Conservation (phyloP, 2,888 invertebrate genomes). For the Hermodice carunculata region DNA sequence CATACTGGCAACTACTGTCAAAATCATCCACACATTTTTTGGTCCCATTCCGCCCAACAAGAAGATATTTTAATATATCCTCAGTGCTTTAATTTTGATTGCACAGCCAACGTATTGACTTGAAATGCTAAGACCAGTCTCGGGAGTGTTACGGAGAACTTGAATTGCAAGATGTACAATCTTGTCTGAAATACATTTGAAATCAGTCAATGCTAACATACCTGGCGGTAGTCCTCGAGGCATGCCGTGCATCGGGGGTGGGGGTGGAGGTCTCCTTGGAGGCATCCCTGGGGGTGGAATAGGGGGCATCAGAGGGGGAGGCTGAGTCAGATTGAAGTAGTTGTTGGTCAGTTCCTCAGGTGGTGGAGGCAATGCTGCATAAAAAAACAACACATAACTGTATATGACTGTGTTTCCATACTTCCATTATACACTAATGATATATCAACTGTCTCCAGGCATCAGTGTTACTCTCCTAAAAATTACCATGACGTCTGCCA, state of each 20-base stretch:
- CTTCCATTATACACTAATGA: slow-evolving; percentile 6
- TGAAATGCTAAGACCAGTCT: too few relatives aligned
- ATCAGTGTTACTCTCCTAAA: too few relatives aligned
- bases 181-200: too few relatives aligned
- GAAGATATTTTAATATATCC: neutral
- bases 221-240: slow-evolving; percentile 17
- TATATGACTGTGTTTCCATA: slow-evolving; percentile 1
- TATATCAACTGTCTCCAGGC: too few relatives aligned
- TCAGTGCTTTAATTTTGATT: neutral
- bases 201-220: too few relatives aligned
- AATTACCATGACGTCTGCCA: too few relatives aligned
- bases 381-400: neutral
- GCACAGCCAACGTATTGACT: neutral
- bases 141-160: too few relatives aligned
- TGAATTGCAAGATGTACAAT: too few relatives aligned
- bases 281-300: slow-evolving; percentile 8
- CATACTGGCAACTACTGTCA: too few relatives aligned
- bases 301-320: slow-evolving; percentile 45
- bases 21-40: too few relatives aligned
- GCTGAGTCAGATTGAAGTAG: slow-evolving; percentile 77
- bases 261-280: slow-evolving; percentile 11
- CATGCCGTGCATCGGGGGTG: slow-evolving; percentile 13
- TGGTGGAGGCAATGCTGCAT: slow-evolving; percentile 75
- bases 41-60: too few relatives aligned
- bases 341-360: slow-evolving; percentile 75